phyloP scores from a whole-genome alignment of 2,888 invertebrate genomes.

The Phyllotreta cruciferae region DNA sequence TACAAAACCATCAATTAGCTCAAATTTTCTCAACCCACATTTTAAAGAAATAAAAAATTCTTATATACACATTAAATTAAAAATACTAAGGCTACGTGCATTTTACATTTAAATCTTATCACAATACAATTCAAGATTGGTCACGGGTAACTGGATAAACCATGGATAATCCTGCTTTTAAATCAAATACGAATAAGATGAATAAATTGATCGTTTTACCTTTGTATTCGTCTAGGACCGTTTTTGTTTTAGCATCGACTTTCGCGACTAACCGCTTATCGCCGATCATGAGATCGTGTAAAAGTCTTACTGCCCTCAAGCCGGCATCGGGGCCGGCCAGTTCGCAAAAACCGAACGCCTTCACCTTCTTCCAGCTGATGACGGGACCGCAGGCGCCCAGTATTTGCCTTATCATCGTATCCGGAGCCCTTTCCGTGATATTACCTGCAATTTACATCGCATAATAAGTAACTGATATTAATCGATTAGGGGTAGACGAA shows the following conservation, averaged over 20 bases:
- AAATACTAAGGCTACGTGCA: too few relatives aligned
- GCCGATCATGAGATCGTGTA: constrained; percentile 92
- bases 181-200: background rate
- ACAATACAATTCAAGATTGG: background rate
- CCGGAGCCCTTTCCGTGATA: constrained; percentile 93
- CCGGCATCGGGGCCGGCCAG: constrained; percentile 96
- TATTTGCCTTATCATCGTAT: constrained; percentile 92
- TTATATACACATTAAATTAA: too few relatives aligned
- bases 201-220: constrained; percentile 59
- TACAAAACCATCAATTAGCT: constrained; percentile 25
- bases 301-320: constrained; percentile 87
- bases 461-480: constrained; percentile 1
- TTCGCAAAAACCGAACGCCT: constrained; percentile 98
- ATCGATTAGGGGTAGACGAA: constrained; percentile 51
- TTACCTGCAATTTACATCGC: constrained; percentile 65
- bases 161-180: too few relatives aligned
- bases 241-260: constrained; percentile 97
- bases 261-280: constrained; percentile 94
- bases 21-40: constrained; percentile 12
- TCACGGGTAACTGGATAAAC: background rate
- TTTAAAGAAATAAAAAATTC: too few relatives aligned
- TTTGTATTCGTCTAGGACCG: constrained; percentile 91
- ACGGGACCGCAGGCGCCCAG: constrained; percentile 93
- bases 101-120: background rate
- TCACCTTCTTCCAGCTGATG: constrained; percentile 96